phyloP scores from a whole-genome alignment of 1,140 invertebrate genomes.

The Caenorhabditis brenneri region DNA sequence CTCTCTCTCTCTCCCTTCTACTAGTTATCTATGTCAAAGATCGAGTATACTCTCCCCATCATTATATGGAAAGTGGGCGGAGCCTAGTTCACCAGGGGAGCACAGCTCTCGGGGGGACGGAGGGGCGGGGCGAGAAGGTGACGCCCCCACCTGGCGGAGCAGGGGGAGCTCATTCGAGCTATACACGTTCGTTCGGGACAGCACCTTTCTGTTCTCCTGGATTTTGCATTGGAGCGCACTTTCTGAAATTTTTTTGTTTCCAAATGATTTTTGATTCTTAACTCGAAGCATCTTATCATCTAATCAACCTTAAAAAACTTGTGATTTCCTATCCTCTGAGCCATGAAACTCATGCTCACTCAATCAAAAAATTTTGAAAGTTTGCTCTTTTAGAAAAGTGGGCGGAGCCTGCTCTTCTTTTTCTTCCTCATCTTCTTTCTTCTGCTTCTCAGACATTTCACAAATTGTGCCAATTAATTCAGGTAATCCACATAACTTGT shows the following conservation, averaged over 20 bases:
- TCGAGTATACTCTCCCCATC: slow-evolving; percentile 3
- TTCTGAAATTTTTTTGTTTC: too few relatives aligned
- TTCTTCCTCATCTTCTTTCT: background rate
- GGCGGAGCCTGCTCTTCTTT: background rate
- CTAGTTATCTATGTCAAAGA: slow-evolving; percentile 5
- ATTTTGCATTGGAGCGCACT: too few relatives aligned
- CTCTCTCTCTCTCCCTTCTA: too few relatives aligned
- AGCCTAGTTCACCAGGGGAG: background rate
- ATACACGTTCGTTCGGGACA: too few relatives aligned
- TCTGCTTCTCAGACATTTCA: background rate
- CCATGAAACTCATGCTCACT: background rate
- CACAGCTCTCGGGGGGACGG: too few relatives aligned
- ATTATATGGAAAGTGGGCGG: background rate
- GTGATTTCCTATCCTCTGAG: too few relatives aligned
- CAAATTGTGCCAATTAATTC: background rate
- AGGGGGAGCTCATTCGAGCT: background rate
- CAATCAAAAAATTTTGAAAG: too few relatives aligned
- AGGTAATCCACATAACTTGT: slow-evolving; percentile 36
- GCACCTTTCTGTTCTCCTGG: too few relatives aligned
- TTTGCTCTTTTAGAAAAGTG: background rate
- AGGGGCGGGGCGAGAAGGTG: too few relatives aligned
- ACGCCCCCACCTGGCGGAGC: background rate
- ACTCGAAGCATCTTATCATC: too few relatives aligned
- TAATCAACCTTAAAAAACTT: too few relatives aligned
- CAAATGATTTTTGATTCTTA: too few relatives aligned